phyloP scores from a whole-genome alignment of 2,797 vertebrate genomes.

The Pseudochirops corinnae region DNA sequence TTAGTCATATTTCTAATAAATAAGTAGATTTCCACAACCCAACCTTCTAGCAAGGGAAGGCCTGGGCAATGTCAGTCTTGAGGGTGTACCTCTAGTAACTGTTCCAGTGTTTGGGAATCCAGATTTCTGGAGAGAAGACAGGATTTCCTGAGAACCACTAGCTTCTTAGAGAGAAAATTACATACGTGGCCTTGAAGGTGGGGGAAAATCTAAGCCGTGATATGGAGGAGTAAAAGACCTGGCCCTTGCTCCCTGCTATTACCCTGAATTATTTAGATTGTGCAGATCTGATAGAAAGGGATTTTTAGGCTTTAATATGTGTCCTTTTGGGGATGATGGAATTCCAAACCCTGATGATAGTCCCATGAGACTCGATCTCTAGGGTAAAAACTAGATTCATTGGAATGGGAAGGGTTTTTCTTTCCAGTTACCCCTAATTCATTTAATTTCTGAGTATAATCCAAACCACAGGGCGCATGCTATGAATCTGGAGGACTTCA shows the following conservation, averaged over 20 bases:
- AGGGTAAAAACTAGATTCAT: not conserved
- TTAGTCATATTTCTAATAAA: not conserved
- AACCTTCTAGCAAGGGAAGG: not conserved
- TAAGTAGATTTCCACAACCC: not conserved
- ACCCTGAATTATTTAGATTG: not conserved
- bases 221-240: not conserved
- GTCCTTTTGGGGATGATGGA: not conserved
- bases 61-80: not conserved
- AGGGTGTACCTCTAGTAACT: not conserved
- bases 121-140: not conserved
- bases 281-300: not conserved
- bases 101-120: not conserved
- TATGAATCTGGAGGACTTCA: not conserved
- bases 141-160: not conserved
- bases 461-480: not conserved
- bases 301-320: not conserved
- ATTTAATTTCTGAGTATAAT: not conserved
- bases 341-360: not conserved
- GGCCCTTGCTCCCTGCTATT: not conserved
- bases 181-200: not conserved
- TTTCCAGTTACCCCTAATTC: not conserved
- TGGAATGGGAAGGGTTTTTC: not conserved
- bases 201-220: not conserved
- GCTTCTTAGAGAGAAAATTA: not conserved
- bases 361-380: not conserved